phyloP scores from a whole-genome alignment of 2,113 vertebrate genomes.

The Conger conger region DNA sequence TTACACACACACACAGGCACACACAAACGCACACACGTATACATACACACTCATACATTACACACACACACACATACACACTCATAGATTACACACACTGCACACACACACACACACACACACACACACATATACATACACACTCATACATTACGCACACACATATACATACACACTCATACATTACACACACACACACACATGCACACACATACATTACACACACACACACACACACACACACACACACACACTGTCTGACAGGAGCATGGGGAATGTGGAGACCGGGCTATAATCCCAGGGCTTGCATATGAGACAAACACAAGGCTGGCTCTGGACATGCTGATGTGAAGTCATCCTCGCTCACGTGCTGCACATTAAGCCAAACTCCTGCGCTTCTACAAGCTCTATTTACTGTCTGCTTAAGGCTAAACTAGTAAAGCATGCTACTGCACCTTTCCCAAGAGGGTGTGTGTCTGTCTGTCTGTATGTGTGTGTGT shows the following conservation, averaged over 20 bases:
- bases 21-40: neutral
- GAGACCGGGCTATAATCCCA: constrained; percentile 64
- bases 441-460: neutral
- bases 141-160: constrained; percentile 10
- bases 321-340: neutral
- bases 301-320: constrained; percentile 34
- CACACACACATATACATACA: neutral
- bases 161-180: neutral
- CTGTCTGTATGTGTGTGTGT: neutral
- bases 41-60: neutral
- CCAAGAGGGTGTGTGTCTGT: neutral
- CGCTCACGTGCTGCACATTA: neutral
- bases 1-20: neutral
- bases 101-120: neutral
- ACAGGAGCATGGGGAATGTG: constrained; percentile 65
- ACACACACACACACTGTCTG: constrained; percentile 30
- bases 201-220: neutral
- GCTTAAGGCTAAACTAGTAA: neutral
- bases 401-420: neutral
- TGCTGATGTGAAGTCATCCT: constrained; percentile 50
- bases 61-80: neutral
- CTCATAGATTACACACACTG: neutral
- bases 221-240: constrained; percentile 12
- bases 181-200: neutral
- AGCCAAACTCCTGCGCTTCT: neutral